phyloP scores from a whole-genome alignment of 2,113 vertebrate species.

The Melanostigma gelatinosum region DNA sequence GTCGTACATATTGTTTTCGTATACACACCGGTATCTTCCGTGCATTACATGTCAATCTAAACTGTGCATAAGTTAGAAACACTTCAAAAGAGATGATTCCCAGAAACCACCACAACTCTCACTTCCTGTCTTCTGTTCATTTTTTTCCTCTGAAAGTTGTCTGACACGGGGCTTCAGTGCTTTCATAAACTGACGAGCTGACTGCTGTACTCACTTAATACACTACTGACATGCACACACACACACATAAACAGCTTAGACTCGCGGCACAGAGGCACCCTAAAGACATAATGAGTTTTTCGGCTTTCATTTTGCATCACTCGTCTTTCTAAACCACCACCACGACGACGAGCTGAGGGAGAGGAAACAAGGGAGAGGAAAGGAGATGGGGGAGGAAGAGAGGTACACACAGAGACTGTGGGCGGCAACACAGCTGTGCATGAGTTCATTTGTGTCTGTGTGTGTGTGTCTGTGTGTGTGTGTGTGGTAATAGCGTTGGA shows the following conservation, averaged over 20 bases:
- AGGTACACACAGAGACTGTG: slow-evolving; percentile 42
- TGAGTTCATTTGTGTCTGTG: slow-evolving; percentile 38
- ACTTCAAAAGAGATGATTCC: background rate
- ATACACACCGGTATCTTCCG: background rate
- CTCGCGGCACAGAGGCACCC: background rate
- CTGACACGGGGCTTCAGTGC: background rate
- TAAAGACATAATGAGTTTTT: slow-evolving; percentile 35
- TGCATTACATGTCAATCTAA: background rate
- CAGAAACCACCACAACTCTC: background rate
- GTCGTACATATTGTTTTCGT: background rate
- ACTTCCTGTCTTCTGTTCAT: background rate
- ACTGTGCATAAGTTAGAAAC: background rate
- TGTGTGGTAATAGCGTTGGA: slow-evolving; percentile 73
- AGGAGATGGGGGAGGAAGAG: slow-evolving; percentile 20
- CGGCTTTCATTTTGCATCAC: slow-evolving; percentile 28
- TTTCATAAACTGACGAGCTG: background rate
- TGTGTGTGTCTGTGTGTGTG: slow-evolving; percentile 25
- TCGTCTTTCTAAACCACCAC: slow-evolving; percentile 35
- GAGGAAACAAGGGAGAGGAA: slow-evolving; percentile 36
- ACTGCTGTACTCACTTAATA: background rate
- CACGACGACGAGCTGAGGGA: slow-evolving; percentile 8
- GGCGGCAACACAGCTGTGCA: slow-evolving; percentile 64
- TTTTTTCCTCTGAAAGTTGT: background rate
- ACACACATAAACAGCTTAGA: slow-evolving; percentile 3
- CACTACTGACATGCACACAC: background rate